A percentile compares a stretch with the other conserved stretches of the same genome.
phyloP scores from a whole-genome alignment of 1,140 invertebrate species.

The Atta colombica region DNA sequence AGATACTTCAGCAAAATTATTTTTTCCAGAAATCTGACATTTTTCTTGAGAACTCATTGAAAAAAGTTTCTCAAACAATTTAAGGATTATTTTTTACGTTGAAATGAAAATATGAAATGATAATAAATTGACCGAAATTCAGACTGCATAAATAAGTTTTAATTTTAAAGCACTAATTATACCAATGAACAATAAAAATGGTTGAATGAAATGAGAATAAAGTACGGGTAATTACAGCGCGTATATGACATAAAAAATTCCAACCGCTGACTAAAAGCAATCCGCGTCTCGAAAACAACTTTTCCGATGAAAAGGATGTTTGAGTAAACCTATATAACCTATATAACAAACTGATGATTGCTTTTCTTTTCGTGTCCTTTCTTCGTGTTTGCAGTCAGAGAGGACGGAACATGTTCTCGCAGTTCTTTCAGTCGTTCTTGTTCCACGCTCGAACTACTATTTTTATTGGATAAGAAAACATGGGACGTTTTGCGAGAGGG shows the following conservation, averaged over 20 bases:
- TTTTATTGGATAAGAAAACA: constrained; percentile 39
- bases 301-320: constrained; percentile 32
- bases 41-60: background rate
- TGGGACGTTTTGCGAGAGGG: background rate
- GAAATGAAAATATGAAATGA: background rate
- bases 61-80: background rate
- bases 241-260: constrained; percentile 15
- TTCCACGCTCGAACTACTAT: constrained; percentile 40
- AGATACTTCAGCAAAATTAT: no score
- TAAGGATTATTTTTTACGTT: background rate
- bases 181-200: background rate
- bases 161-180: background rate
- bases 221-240: constrained; percentile 22
- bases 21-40: background rate
- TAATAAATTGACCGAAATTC: constrained; percentile 7
- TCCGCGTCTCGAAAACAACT: constrained; percentile 21
- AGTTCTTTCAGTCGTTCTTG: constrained; percentile 39
- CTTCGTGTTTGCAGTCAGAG: constrained; percentile 34
- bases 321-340: constrained; percentile 19
- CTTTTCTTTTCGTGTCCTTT: constrained; percentile 50
- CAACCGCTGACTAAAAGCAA: constrained; percentile 17
- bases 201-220: background rate
- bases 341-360: constrained; percentile 56
- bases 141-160: background rate
- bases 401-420: constrained; percentile 20